phyloP scores from a whole-genome alignment of 2,888 invertebrate species.

The Platycheirus rosarum region DNA sequence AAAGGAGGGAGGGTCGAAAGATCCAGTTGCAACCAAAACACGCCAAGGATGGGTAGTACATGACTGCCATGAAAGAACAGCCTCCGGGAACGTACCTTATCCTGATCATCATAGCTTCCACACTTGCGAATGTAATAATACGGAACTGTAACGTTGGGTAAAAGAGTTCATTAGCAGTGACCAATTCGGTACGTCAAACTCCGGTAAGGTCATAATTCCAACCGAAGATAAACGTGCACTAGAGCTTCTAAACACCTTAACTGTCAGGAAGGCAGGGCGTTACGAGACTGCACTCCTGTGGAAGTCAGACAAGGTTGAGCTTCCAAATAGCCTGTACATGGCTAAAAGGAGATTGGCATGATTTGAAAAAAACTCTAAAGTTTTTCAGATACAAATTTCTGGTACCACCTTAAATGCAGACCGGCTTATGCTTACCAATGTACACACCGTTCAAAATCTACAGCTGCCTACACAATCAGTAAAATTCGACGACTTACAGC shows the following conservation, averaged over 20 bases:
- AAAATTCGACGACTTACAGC: neutral
- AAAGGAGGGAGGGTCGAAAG: too few relatives aligned
- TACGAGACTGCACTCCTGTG: too few relatives aligned
- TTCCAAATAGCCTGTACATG: constrained; percentile 4
- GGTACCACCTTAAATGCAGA: neutral
- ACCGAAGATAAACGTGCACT: constrained; percentile 5
- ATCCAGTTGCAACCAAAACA: too few relatives aligned
- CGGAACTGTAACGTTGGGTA: neutral
- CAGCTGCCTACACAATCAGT: neutral
- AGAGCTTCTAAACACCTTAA: too few relatives aligned
- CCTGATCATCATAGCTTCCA: neutral
- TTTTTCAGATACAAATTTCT: neutral
- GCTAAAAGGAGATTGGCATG: neutral
- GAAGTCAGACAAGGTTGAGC: neutral
- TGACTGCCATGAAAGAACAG: neutral
- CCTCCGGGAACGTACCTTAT: too few relatives aligned
- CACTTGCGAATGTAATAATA: neutral
- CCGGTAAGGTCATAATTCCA: neutral
- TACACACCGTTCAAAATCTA: constrained; percentile 1
- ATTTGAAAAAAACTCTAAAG: too few relatives aligned
- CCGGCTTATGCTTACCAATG: neutral
- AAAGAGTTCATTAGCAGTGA: neutral
- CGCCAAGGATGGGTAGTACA: neutral
- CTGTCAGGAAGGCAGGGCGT: too few relatives aligned
- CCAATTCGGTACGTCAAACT: neutral